Base-by-base conservation (phyloP, 1,140 invertebrate species). In the Cryptotermes secundus region DNA sequence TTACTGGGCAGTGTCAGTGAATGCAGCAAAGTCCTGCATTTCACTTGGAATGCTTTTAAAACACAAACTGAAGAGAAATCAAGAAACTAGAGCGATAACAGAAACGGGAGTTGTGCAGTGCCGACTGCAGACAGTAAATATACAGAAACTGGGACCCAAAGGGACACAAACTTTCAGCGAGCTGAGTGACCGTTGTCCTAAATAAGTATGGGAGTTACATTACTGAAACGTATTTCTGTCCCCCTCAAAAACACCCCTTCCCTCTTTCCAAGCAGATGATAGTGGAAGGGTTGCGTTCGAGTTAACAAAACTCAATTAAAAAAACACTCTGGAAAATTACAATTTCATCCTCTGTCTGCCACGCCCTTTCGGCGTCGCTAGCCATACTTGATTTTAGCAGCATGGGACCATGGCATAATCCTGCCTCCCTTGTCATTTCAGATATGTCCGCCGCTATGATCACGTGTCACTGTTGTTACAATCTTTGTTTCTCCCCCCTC, bases 311-410 rank as follows among this genome's bases (percentile, higher is more conserved):
- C 26, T 72, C 59, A 72, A 72, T 72, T 72, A 31, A 72, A 72
- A 65, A 72, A 72, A 72, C 59, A 72, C 59, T 72, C 59, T n/a
- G 59, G 26, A 72, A 72, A 72, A 72, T 72, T 72, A 72, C n/a
- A 31, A 72, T 72, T 72, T 72, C 59, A 72, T 72, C 59, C 26
- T 31, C 26, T 72, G 59, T 16, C 59, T 72, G 59, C n/a, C 59
- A 72, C 59, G 10, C 59, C 59, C 59, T n/a, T n/a, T n/a, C 59
- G 7, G 59, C 26, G 6, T 72, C 59, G n/a, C 59, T 72, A 31
- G n/a, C 26, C n/a, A 31, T 72, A 72, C 26, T 72, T 72, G 59
- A 31, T 72, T 72, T 72, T n/a, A 72, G 59, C 59, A 26, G 26
- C 59, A 72, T 72, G 59, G n/a, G 59, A 72, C 59, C 26, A 16